Base-by-base conservation (phyloP, 2,888 invertebrate genomes). In the Parasteatoda lunata region DNA sequence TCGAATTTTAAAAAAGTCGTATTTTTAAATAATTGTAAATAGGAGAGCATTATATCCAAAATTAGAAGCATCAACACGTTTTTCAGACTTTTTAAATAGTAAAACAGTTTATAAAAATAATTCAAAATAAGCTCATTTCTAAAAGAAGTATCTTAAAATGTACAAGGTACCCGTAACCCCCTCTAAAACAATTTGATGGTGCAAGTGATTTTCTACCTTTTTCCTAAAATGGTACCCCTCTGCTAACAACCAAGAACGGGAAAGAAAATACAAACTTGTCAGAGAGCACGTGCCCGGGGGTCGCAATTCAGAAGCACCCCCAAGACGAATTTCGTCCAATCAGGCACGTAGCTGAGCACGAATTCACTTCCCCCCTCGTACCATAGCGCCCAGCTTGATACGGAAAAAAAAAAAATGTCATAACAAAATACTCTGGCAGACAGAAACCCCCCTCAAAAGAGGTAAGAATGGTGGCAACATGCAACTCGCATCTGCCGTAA, bases 251-350 rank as follows among this genome's bases (percentile, higher is more conserved):
- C 59, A 13, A n/a, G 7, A n/a, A 59, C 7, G 7, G 59, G 7
- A 59, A 59, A 59, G 13, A 59, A 59, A 59, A 59, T 13, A 13
- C 59, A 59, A 9, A n/a, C 11, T 59, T 59, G 59, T 13, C n/a
- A n/a, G 59, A 59, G 59, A 59, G 59, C 59, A 59, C 59, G 59
- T 59, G 59, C 59, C 59, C n/a, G n/a, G 59, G 59, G 59, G 59
- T 59, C 59, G 59, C 59, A 9, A 59, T 59, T 59, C 59, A 59
- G 59, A n/a, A n/a, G 13, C 59, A 59, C 59, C 59, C 9, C 59
- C 59, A 3, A 9, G n/a, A 59, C 59, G 59, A 30, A 30, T 30
- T 30, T 30, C 30, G 59, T 59, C 59, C 59, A 59, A 59, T 59
- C 59, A 59, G 59, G 59, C 59, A 59, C 59, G 59, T 59, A 59